Evolutionary conservation across 2,888 invertebrate species (phyloP), one percentile per base, ranked within the genome.

Genomic region (Blomia tropicalis): DNA sequence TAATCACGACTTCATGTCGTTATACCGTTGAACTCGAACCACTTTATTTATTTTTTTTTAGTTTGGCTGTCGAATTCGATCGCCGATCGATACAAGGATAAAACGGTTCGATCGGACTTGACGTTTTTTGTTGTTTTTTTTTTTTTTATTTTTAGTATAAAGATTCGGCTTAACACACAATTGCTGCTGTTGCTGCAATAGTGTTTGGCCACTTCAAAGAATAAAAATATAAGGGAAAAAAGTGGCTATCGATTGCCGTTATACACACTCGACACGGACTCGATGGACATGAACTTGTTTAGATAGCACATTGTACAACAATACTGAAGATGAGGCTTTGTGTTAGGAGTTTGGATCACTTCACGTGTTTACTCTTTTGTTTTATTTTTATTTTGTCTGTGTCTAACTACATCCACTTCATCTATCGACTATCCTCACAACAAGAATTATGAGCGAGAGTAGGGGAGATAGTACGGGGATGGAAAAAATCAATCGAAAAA

Each of bases 281-380:
- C n/a, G n/a, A n/a, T n/a, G n/a, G n/a, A n/a, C n/a, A n/a, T n/a
- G n/a, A n/a, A n/a, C n/a, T n/a, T n/a, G n/a, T n/a, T n/a, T n/a
- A n/a, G n/a, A n/a, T n/a, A n/a, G n/a, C n/a, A n/a, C n/a, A n/a
- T n/a, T n/a, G n/a, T n/a, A n/a, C n/a, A n/a, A n/a, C n/a, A n/a
- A n/a, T n/a, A n/a, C n/a, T n/a, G n/a, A n/a, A n/a, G n/a, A n/a
- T n/a, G n/a, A n/a, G n/a, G 14, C 41, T 47, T 47, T 19, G 51
- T 47, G 11, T n/a, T 25, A 7, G n/a, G n/a, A n/a, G n/a, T n/a
- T n/a, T n/a, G n/a, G n/a, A 47, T 11, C n/a, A n/a, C 51, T 47
- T 47, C 51, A 47, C 51, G 51, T 47, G 51, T 47, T 47, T 47
- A 19, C 51, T 47, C n/a, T 41, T 41, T 47, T 27, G 51, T 27